Base-by-base conservation (phyloP, 2,888 invertebrate genomes). In the Eristalis intricaria region DNA sequence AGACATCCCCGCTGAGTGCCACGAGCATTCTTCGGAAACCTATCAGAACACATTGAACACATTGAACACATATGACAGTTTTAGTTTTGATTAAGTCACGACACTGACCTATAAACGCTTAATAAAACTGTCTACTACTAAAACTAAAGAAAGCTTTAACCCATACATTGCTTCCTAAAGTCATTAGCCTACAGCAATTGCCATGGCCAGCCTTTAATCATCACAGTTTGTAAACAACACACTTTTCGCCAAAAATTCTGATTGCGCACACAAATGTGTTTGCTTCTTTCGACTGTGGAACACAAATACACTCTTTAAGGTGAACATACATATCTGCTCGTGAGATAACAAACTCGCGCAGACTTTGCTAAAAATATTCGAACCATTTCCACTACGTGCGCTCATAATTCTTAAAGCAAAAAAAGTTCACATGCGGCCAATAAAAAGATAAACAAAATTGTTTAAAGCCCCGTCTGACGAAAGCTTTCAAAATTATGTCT, bases 131-230 rank as follows among this genome's bases (percentile, higher is more conserved):
- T 50, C 19, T 7, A 38, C 38, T 10, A 35, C 11, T 3, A 1
- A 66, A n/a, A n/a, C n/a, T n/a, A 66, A 26, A 11, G 8, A 50
- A 50, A 29, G 29, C 19, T 40, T 50, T 19, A 50, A 19, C 19
- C 50, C 50, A 50, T 50, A 50, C 50, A 50, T 19, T 19, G 29
- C 29, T 26, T 50, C 26, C 32, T 11, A 11, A 58, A 38, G 69
- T 58, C 69, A 22, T 58, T 38, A 58, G 58, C 58, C 58, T 58
- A 56, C 32, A 56, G 32, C 32, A 35, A 69, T 69, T 69, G 22
- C 10, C 69, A 32, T 15, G 56, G 26, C 43, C 29, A 35, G 56
- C 7, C 32, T 19, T 7, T 68, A 50, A 68, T 56, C 56, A 32
- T 11, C 56, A 26, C 26, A 26, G 23, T 60, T 13, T 60, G 50